Evolutionary conservation across 2,797 vertebrate species (phyloP).

Genomic region (Aldrovandia affinis): DNA sequence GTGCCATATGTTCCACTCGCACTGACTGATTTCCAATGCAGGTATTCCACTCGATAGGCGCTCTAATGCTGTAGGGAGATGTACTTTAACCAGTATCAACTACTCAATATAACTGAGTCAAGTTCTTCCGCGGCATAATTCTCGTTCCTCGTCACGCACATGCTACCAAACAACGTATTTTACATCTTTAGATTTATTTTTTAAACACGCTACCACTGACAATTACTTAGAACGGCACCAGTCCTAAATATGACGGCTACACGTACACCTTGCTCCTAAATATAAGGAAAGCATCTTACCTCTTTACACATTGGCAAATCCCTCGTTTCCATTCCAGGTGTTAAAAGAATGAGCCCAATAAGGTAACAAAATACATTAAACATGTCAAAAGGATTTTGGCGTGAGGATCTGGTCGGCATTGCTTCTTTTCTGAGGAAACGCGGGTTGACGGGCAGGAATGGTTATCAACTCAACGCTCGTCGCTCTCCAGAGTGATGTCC

Average conservation of each 20-base stretch:
- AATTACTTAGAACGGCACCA: background rate
- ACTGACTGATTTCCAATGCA: background rate
- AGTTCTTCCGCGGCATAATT: background rate
- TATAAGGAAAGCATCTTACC: constrained; percentile 61
- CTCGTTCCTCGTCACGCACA: background rate
- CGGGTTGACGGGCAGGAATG: background rate
- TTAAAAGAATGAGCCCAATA: constrained; percentile 53
- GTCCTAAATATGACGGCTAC: background rate
- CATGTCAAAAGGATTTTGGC: background rate
- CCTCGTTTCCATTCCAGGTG: constrained; percentile 38
- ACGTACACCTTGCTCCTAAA: background rate
- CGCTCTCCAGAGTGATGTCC: background rate
- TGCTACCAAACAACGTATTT: background rate
- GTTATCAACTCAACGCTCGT: background rate
- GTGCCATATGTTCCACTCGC: constrained; percentile 7
- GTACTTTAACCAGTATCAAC: background rate
- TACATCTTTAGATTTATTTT: background rate
- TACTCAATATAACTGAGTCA: background rate
- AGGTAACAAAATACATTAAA: constrained; percentile 35
- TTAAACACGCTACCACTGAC: background rate
- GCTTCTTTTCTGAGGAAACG: constrained; percentile 30
- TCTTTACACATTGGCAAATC: constrained; percentile 79
- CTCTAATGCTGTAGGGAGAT: too few relatives aligned
- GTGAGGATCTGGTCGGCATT: constrained; percentile 50
- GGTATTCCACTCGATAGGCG: background rate